These are phyloP conservation scores for Sebastes oblongus DNA, from an alignment of 2,797 vertebrate species.

Conservation along the genomic window DNA sequence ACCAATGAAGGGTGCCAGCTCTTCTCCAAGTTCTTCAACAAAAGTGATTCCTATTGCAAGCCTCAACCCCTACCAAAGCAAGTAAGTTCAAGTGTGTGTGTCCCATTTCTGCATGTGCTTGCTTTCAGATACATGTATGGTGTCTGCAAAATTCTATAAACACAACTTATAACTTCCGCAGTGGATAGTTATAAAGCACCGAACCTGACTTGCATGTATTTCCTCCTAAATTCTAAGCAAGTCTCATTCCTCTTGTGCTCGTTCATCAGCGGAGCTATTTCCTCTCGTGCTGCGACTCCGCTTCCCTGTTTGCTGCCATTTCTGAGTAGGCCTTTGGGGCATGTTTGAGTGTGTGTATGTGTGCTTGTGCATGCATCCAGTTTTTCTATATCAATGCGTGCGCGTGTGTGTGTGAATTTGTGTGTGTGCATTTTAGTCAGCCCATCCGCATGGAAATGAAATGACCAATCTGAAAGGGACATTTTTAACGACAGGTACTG, in stretches of 20 bases:
- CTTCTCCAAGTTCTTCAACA: slow-evolving; percentile 78
- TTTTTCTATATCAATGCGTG: background rate
- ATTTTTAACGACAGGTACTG: slow-evolving; percentile 62
- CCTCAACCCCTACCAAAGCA: slow-evolving; percentile 93
- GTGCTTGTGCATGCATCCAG: background rate
- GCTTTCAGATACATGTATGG: background rate
- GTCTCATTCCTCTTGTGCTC: background rate
- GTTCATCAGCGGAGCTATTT: slow-evolving; percentile 42
- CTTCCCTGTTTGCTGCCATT: slow-evolving; percentile 43
- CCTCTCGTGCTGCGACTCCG: slow-evolving; percentile 20
- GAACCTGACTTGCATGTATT: background rate
- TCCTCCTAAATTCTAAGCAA: background rate
- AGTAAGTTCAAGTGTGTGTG: slow-evolving; percentile 82
- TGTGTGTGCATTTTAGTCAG: slow-evolving; percentile 38
- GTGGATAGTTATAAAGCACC: background rate
- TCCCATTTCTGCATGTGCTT: background rate
- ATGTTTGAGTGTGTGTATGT: slow-evolving; percentile 15
- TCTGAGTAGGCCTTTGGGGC: slow-evolving; percentile 44
- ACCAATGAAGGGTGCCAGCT: slow-evolving; percentile 45
- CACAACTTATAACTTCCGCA: background rate
- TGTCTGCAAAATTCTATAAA: background rate
- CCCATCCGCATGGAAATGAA: slow-evolving; percentile 74
- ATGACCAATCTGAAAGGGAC: slow-evolving; percentile 53
- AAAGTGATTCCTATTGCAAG: slow-evolving; percentile 90
- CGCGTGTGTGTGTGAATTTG: slow-evolving; percentile 10